Percentiles rank a stretch among this genome's conserved stretches.
Conservation (phyloP, 2,113 vertebrate species). For the Platanista minor region DNA sequence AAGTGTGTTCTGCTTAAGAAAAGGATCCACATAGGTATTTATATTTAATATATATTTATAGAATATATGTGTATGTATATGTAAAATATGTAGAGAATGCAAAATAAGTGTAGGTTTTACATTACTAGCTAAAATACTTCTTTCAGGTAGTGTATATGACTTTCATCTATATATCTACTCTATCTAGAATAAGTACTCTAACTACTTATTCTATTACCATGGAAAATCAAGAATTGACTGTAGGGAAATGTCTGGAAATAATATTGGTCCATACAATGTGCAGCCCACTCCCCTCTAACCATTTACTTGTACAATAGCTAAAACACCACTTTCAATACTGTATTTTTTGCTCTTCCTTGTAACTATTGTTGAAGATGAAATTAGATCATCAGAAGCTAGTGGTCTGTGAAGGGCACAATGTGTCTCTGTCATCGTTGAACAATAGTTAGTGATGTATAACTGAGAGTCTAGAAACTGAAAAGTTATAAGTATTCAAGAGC, state of each 20-base stretch:
- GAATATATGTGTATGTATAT: neutral
- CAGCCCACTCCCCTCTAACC: neutral
- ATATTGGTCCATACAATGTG: neutral
- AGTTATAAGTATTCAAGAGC: constrained; percentile 5
- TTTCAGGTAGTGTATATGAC: neutral
- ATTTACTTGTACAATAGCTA: neutral
- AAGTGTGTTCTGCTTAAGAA: neutral
- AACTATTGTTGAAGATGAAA: constrained; percentile 73
- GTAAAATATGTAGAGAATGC: neutral
- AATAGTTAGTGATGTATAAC: constrained; percentile 67
- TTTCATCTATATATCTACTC: neutral
- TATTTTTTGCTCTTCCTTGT: constrained; percentile 65
- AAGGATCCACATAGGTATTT: neutral
- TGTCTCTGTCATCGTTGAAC: constrained; percentile 63
- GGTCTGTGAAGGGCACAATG: constrained; percentile 78
- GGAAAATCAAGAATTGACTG: neutral
- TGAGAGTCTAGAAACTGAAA: constrained; percentile 42
- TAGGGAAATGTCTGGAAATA: constrained; percentile 7
- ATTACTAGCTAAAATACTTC: neutral
- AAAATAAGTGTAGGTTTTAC: neutral
- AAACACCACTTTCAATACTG: constrained; percentile 30
- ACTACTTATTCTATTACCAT: neutral
- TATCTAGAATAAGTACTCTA: neutral
- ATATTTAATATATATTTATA: neutral
- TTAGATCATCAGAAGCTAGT: constrained; percentile 75